These are phyloP conservation scores for Misgurnus anguillicaudatus DNA, from an alignment of 2,113 vertebrate genomes.

Conservation along the genomic window DNA sequence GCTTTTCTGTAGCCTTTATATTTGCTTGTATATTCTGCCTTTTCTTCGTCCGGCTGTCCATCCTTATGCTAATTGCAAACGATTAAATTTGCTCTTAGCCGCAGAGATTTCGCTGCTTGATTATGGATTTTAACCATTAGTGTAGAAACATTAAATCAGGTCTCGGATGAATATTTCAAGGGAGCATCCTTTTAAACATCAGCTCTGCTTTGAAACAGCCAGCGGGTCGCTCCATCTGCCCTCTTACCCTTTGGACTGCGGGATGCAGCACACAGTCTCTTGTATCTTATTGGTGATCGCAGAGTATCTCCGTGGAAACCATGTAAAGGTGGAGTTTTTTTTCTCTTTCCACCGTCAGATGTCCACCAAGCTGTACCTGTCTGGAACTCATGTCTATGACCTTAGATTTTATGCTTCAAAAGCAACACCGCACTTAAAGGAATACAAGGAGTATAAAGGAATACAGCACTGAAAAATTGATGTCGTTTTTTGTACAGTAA, in stretches of 20 bases:
- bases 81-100: slow-evolving; percentile 2
- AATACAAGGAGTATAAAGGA: neutral
- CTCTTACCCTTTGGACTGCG: slow-evolving; percentile 29
- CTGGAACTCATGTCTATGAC: neutral
- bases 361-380: neutral
- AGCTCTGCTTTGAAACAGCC: slow-evolving; percentile 27
- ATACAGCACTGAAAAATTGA: neutral
- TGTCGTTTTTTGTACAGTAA: no score
- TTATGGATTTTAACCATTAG: slow-evolving; percentile 36
- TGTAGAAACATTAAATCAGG: slow-evolving; percentile 9
- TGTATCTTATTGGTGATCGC: slow-evolving; percentile 22
- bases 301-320: slow-evolving; percentile 36
- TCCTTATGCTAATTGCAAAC: neutral
- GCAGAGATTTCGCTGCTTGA: slow-evolving; percentile 1
- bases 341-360: neutral
- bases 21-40: neutral
- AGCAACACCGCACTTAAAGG: neutral
- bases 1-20: neutral
- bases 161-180: slow-evolving; percentile 30
- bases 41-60: neutral
- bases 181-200: slow-evolving; percentile 25
- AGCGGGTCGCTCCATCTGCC: neutral
- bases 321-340: neutral
- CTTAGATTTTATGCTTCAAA: neutral
- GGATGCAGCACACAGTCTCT: slow-evolving; percentile 2